Percentiles rank a stretch among this genome's conserved stretches.
phyloP scores from a whole-genome alignment of 2,113 vertebrate species.

The Podocnemis expansa region DNA sequence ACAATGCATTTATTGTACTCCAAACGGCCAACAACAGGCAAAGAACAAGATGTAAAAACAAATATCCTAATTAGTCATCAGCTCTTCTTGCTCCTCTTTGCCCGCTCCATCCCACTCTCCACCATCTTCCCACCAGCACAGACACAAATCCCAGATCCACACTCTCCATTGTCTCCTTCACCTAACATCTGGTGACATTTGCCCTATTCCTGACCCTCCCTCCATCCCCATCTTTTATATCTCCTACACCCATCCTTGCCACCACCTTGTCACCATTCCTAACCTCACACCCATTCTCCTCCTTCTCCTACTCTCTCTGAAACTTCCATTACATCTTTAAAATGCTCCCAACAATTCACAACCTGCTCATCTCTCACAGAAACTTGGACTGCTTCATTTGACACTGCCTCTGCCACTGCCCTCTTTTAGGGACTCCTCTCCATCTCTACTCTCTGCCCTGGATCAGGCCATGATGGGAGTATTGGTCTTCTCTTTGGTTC shows the following conservation, averaged over 20 bases:
- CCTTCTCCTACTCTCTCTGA: background rate
- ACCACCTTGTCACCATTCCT: background rate
- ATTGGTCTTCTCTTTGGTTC: background rate
- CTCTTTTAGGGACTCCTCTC: background rate
- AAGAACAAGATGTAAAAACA: background rate
- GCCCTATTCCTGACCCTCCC: background rate
- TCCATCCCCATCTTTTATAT: background rate
- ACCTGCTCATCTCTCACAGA: background rate
- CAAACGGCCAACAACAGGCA: background rate
- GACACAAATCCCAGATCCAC: background rate
- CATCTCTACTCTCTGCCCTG: too few relatives aligned
- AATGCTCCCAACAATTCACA: background rate
- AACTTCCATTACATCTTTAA: background rate
- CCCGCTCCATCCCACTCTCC: background rate
- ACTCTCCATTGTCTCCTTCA: background rate
- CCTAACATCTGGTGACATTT: background rate
- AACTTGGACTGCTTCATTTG: background rate
- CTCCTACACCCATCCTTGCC: background rate
- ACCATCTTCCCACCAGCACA: background rate
- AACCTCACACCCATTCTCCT: background rate
- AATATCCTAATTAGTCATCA: background rate
- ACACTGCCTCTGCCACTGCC: background rate
- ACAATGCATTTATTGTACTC: background rate
- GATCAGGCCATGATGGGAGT: background rate
- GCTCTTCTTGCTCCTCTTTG: background rate